Conservation (phyloP, 2,888 invertebrate genomes). For the Tipula unca region DNA sequence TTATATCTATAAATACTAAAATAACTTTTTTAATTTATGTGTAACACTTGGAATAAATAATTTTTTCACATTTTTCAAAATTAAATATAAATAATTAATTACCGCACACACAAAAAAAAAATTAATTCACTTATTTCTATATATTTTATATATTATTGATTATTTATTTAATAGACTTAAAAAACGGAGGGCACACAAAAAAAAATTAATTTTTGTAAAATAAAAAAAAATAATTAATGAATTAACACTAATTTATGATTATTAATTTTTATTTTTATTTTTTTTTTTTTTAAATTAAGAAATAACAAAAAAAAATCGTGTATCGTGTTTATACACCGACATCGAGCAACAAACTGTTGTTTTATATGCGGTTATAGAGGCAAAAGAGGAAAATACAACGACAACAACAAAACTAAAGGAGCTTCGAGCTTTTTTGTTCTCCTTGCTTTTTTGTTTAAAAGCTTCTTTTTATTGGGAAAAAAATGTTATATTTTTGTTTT, state of each 20-base stretch:
- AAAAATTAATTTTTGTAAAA: neutral
- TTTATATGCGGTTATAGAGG: neutral
- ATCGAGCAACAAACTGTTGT: constrained; percentile 14
- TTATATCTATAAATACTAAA: no score
- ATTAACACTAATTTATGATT: neutral
- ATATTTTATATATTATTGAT: no score
- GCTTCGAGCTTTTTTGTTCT: neutral
- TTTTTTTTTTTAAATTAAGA: neutral
- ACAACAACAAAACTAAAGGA: neutral
- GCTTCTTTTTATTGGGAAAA: neutral
- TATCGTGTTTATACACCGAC: neutral
- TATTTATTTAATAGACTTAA: neutral
- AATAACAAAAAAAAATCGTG: neutral
- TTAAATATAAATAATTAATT: neutral
- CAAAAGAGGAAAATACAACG: neutral
- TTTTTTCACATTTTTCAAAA: neutral
- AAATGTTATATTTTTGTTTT: neutral
- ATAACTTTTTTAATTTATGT: neutral
- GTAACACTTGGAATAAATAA: neutral
- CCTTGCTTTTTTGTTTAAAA: neutral
- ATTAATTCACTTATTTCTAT: neutral
- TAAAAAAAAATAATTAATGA: neutral
- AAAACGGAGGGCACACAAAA: neutral
- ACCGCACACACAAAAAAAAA: neutral
- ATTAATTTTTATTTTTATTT: neutral